Conservation (phyloP, 2,797 vertebrate species). For the Acanthornis magna region DNA sequence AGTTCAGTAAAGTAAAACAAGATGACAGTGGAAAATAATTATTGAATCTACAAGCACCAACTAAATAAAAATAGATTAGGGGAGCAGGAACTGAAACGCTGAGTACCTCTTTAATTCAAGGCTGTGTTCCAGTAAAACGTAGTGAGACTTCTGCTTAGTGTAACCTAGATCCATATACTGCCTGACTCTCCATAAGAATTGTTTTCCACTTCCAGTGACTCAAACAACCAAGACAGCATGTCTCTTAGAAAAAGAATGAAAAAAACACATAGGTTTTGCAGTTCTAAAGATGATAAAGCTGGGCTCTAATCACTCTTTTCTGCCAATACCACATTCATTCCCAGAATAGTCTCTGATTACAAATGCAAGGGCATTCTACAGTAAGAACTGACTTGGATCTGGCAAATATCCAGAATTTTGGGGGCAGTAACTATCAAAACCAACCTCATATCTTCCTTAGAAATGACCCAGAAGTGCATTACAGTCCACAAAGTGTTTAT, state of each 20-base stretch:
- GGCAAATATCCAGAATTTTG: neutral
- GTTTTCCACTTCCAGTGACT: neutral
- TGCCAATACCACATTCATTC: neutral
- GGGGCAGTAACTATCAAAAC: neutral
- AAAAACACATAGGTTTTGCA: neutral
- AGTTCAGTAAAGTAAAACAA: neutral
- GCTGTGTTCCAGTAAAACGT: neutral
- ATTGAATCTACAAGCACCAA: neutral
- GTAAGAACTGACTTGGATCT: neutral
- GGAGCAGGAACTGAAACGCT: neutral
- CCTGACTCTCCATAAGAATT: neutral
- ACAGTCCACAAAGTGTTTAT: neutral
- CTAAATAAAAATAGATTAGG: neutral
- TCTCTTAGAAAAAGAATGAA: neutral
- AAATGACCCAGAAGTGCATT: neutral
- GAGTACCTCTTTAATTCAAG: neutral
- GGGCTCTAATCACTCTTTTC: neutral
- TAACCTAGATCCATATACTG: neutral
- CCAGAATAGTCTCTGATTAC: neutral
- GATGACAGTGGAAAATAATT: neutral
- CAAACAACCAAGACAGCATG: neutral
- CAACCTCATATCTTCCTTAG: neutral
- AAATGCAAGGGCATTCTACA: neutral
- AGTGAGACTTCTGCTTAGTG: neutral
- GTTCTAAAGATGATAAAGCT: neutral